Conservation (phyloP, 2,113 vertebrate species). For the Cephalopholis sonnerati region DNA sequence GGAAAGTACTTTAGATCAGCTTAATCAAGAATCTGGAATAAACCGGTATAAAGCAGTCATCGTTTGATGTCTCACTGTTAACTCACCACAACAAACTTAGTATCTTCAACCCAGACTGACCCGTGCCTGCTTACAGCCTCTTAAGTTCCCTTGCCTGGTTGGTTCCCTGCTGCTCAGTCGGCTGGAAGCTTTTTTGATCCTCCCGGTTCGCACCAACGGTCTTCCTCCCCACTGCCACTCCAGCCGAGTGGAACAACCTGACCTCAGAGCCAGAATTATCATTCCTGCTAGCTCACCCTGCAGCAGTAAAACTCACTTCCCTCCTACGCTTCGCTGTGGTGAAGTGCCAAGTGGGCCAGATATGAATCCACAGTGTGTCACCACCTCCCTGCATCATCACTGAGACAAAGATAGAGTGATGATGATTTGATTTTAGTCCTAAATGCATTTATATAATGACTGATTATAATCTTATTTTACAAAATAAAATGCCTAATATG, state of each 20-base stretch:
- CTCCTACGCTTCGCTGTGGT: not conserved
- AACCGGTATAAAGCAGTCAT: not conserved
- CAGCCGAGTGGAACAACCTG: conserved; percentile 28
- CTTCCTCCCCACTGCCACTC: not conserved
- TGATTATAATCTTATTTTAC: not conserved
- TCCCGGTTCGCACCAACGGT: not conserved
- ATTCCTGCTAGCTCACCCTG: not conserved
- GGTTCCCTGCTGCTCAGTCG: conserved; percentile 37
- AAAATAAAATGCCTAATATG: not conserved
- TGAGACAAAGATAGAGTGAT: not conserved
- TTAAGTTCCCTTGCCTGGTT: conserved; percentile 2
- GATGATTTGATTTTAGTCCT: not conserved
- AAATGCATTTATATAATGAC: not conserved
- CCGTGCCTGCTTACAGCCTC: not conserved
- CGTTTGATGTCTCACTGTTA: not conserved
- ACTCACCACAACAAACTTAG: not conserved
- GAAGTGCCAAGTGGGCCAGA: not conserved
- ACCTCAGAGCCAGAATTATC: conserved; percentile 20
- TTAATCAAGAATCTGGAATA: not conserved
- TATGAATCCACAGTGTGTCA: not conserved
- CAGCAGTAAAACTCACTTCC: conserved; percentile 12
- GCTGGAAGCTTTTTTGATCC: conserved; percentile 40
- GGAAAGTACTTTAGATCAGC: not conserved
- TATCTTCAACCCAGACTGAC: conserved; percentile 2
- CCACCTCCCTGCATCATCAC: not conserved